Conservation (phyloP, 2,797 vertebrate genomes). For the Sparus aurata region DNA sequence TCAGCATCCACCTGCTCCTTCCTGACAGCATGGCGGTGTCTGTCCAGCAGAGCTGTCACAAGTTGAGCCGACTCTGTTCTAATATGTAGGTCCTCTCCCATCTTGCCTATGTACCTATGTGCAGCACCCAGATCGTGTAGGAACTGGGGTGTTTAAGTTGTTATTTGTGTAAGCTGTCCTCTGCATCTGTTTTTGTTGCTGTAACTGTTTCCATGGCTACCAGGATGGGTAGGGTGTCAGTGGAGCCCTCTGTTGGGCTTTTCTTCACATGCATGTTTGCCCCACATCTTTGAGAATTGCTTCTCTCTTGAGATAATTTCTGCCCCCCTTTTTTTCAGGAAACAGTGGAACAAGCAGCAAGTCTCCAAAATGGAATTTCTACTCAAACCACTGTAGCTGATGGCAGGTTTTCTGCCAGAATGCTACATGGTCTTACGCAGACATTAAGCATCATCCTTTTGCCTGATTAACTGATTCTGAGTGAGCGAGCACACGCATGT, state of each 20-base stretch:
- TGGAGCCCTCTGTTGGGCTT: conserved; percentile 54
- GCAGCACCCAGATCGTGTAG: neutral
- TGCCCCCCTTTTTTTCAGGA: conserved; percentile 39
- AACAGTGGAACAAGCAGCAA: neutral
- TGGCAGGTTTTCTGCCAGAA: conserved; percentile 31
- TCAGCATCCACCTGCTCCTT: neutral
- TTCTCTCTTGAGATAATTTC: neutral
- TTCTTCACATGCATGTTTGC: conserved; percentile 10
- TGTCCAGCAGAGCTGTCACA: conserved; percentile 28
- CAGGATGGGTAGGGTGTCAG: neutral
- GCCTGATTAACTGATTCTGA: neutral
- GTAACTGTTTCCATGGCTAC: conserved; percentile 71
- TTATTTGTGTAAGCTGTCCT: neutral
- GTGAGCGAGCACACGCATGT: conserved; percentile 88
- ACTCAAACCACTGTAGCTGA: neutral
- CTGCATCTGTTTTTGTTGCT: conserved; percentile 31
- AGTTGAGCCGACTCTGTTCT: conserved; percentile 48
- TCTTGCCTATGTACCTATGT: neutral
- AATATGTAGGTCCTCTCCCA: conserved; percentile 29
- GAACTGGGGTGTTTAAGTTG: neutral
- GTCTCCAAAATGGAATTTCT: neutral
- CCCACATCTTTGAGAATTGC: too few relatives aligned
- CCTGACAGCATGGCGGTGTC: neutral
- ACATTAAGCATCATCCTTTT: conserved; percentile 1
- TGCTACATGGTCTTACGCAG: conserved; percentile 26